Base-by-base conservation (phyloP, 2,113 vertebrate species). In the Pica pica region DNA sequence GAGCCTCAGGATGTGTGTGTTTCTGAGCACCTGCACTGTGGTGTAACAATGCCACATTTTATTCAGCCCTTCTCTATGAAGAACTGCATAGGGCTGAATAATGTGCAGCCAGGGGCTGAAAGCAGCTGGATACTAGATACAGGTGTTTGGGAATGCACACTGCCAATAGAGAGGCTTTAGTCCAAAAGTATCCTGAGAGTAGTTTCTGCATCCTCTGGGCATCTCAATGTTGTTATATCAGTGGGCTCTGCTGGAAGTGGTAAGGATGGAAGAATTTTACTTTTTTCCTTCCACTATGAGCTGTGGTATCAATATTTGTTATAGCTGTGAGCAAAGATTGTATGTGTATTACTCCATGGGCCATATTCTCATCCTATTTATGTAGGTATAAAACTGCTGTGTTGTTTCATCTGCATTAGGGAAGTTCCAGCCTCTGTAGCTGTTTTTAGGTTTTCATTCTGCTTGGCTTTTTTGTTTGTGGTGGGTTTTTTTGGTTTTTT, bases 371-470 rank as follows among this genome's bases (percentile, higher is more conserved):
- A 84, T 92, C 80, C 69, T 84, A 6, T 67, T 95, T 83, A 27
- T 68, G 39, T 75, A 64, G 71, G 35, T 93, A 15, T 78, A 92
- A 84, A 96, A 61, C 28, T 75, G 53, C 79, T 81, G n/a, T 70
- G 73, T 77, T 94, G 79, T 75, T 94, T 86, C 76, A 78, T 67
- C 44, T 75, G n/a, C 41, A 13, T 74, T 49, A 75, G 3, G 2
- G 39, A 77, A 68, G 73, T 92, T 93, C 81, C 56, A 42, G 64
- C 63, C 76, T 83, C 63, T 73, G 47, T 35, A 39, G 33, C 39
- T 89, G 55, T 41, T 91, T 84, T 90, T 71, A 65, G 91, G 35
- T 35, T 93, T 95, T 76, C 35, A 27, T 94, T 94, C 67, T 42
- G 42, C 57, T 92, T 69, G 49, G 20, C 19, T 46, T 47, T 57